These are phyloP conservation scores for Plebejus anna DNA, from an alignment of 2,888 invertebrate species.

Conservation along the genomic window DNA sequence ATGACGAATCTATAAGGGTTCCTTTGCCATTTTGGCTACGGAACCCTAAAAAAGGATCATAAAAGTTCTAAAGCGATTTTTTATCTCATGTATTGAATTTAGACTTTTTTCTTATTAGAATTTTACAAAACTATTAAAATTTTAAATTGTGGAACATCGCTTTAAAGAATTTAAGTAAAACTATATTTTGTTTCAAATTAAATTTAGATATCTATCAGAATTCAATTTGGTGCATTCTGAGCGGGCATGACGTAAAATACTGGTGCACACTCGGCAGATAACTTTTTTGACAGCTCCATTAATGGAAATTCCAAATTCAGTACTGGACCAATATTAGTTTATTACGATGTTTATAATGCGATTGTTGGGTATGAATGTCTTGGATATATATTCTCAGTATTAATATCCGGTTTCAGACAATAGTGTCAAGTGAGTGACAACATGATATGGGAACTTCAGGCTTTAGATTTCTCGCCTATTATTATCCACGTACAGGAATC, in stretches of 20 bases:
- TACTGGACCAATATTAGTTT: neutral
- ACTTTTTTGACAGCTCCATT: neutral
- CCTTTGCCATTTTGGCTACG: no score
- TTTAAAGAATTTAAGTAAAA: neutral
- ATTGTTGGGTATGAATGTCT: neutral
- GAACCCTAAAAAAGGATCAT: neutral
- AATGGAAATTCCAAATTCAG: neutral
- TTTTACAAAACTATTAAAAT: no score
- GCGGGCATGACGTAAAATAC: neutral
- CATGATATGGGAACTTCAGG: constrained; percentile 25
- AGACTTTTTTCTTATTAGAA: neutral
- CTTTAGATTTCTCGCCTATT: constrained; percentile 38
- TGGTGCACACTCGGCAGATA: neutral
- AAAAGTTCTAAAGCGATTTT: neutral
- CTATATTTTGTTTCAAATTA: neutral
- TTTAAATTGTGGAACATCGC: no score
- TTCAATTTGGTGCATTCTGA: neutral
- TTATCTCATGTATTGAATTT: neutral
- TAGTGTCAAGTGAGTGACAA: constrained; percentile 15
- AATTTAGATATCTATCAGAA: neutral
- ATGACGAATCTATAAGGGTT: no score
- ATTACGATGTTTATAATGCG: neutral
- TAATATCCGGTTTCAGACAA: constrained; percentile 16
- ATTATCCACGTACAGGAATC: constrained; percentile 27
- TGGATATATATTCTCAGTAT: neutral